phyloP scores from a whole-genome alignment of 2,113 vertebrate species.

The Calyptommatus sinebrachiatus region DNA sequence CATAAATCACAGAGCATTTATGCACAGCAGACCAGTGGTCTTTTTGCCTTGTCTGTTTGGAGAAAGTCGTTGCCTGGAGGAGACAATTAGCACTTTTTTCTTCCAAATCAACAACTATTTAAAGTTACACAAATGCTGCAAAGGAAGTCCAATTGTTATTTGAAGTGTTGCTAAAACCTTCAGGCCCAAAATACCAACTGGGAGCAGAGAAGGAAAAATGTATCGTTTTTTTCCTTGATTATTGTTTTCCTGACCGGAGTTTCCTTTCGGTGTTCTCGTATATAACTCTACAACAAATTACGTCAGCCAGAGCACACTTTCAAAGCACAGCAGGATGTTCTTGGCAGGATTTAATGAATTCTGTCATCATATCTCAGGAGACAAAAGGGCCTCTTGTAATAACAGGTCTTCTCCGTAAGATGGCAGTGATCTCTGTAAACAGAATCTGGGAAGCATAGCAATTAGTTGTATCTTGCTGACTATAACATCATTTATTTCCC shows the following conservation, averaged over 20 bases:
- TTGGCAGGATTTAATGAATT: conserved; percentile 46
- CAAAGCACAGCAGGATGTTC: conserved; percentile 22
- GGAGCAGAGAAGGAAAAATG: not conserved
- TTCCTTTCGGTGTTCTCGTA: conserved; percentile 27
- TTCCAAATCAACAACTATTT: not conserved
- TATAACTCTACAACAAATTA: not conserved
- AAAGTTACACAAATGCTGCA: not conserved
- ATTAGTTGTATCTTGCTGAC: not conserved
- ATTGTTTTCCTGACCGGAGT: conserved; percentile 27
- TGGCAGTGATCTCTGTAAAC: conserved; percentile 51
- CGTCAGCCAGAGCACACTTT: not conserved
- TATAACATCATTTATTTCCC: not conserved
- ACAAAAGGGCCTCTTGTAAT: conserved; percentile 23
- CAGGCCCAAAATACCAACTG: not conserved
- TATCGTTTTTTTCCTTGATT: not conserved
- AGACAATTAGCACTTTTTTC: not conserved
- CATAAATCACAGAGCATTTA: not conserved
- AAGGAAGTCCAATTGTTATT: not conserved
- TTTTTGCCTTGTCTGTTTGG: not conserved
- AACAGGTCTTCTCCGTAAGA: conserved; percentile 42
- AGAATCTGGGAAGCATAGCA: not conserved
- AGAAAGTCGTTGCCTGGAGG: not conserved
- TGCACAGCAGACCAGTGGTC: not conserved
- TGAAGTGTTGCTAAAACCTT: too few relatives aligned
- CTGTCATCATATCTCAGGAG: conserved; percentile 40